phyloP scores from a whole-genome alignment of 1,140 invertebrate species.

The Neotoxoptera formosana region DNA sequence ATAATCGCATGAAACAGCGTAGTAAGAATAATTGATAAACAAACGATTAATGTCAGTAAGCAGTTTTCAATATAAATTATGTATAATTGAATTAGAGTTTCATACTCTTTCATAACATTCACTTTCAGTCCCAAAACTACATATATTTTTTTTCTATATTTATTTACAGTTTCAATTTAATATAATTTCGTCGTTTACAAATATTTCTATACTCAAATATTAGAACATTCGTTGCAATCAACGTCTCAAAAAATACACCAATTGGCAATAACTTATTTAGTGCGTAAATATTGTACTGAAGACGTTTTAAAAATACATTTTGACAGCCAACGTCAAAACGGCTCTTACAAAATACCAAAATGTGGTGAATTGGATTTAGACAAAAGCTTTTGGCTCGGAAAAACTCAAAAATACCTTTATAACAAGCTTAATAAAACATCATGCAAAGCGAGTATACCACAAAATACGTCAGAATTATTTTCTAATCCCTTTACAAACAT shows the following conservation, averaged over 20 bases:
- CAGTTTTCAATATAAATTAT: neutral
- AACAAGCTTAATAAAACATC: neutral
- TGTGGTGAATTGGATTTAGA: constrained; percentile 5
- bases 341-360: neutral
- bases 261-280: no score
- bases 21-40: no score
- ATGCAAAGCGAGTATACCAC: neutral
- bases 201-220: neutral
- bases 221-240: neutral
- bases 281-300: neutral
- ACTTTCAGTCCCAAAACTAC: neutral
- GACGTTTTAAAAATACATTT: neutral
- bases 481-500: neutral
- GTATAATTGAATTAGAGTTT: neutral
- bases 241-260: neutral
- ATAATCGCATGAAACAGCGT: no score
- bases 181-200: neutral
- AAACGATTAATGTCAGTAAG: no score
- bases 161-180: neutral
- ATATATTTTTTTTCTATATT: neutral
- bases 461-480: neutral
- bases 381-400: neutral
- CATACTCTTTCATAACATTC: neutral
- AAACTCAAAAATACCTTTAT: constrained; percentile 1
- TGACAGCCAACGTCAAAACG: neutral